Base-by-base conservation (phyloP, 1,140 invertebrate genomes). In the Leptinotarsa texana region DNA sequence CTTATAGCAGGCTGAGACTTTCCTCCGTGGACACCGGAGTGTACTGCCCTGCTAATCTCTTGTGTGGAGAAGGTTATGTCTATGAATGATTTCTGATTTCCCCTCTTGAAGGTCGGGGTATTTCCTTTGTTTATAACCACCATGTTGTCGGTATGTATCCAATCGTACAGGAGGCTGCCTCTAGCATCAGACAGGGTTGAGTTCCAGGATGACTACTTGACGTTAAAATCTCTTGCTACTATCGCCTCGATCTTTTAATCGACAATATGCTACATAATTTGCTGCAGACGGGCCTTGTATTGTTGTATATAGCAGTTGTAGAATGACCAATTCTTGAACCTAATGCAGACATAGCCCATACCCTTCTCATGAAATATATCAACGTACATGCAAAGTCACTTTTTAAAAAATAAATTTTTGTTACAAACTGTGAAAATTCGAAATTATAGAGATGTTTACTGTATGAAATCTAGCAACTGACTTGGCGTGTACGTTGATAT, bases 61-160 rank as follows among this genome's bases (percentile, higher is more conserved):
- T 27, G 18, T 13, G 4, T n/a, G 63, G 63, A 0, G 18, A 65
- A 13, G 0, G 24, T 69, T 33, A 69, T 69, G 24, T 69, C 33
- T 48, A 69, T 69, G 24, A 21, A 13, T 4, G 67, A 69, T 13
- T 13, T 33, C 48, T 69, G 67, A 4, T 5, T 21, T 3, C 11
- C 67, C 24, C 67, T 69, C 3, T 15, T 27, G 18, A 69, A 69
- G n/a, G 33, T 69, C 11, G 24, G 67, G n/a, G n/a, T 27, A 11
- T 33, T 24, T 49, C 67, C 67, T 21, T 47, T 33, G 48, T 69
- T 48, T 6, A 21, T 13, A 4, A 69, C 24, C 13, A 47, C 67
- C 13, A 69, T 42, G 13, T 33, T 49, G 1, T 11, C 6, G 5
- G 27, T 17, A 5, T 69, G 5, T n/a, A 69, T 15, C 48, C 27